Evolutionary conservation across 2,888 invertebrate genomes (phyloP).

Genomic region (Andrena fulva): DNA sequence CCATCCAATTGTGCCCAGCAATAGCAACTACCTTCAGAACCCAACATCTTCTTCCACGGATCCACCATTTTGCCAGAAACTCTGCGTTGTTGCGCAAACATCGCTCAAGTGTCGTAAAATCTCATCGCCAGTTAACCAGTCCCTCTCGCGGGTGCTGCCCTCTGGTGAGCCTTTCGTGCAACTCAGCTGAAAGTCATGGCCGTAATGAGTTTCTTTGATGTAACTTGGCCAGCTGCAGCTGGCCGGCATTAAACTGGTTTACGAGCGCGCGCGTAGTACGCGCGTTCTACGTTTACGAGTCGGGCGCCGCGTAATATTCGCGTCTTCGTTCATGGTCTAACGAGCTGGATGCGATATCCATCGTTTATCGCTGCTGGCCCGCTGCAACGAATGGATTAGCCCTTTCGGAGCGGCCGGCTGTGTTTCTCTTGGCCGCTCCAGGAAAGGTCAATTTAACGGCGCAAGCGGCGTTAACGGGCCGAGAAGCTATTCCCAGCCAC

Average conservation of each 20-base stretch:
- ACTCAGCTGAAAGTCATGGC: not conserved
- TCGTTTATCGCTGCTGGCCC: conserved; percentile 21
- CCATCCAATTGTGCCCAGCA: not conserved
- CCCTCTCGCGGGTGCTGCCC: not conserved
- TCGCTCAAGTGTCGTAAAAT: conserved; percentile 2
- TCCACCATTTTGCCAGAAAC: not conserved
- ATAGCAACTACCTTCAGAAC: not conserved
- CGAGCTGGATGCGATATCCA: conserved; percentile 19
- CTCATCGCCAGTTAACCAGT: not conserved
- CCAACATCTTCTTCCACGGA: not conserved
- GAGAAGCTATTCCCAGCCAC: not conserved
- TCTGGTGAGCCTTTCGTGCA: not conserved
- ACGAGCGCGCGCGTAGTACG: conserved; percentile 32
- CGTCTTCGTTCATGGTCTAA: conserved; percentile 25
- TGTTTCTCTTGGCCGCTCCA: not conserved
- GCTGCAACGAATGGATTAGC: conserved; percentile 33
- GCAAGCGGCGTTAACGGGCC: not conserved
- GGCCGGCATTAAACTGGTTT: conserved; percentile 33
- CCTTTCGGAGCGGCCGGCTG: not conserved
- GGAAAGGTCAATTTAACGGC: conserved; percentile 34
- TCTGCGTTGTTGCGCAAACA: not conserved
- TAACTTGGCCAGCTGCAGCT: not conserved
- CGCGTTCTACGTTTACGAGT: conserved; percentile 35
- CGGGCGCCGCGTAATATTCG: conserved; percentile 14
- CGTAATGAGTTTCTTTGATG: conserved; percentile 49